A percentile compares a stretch with the other conserved stretches of the same genome.
These are phyloP conservation scores for Rotaria socialis DNA, from an alignment of 2,888 invertebrate genomes.

Conservation along the genomic window DNA sequence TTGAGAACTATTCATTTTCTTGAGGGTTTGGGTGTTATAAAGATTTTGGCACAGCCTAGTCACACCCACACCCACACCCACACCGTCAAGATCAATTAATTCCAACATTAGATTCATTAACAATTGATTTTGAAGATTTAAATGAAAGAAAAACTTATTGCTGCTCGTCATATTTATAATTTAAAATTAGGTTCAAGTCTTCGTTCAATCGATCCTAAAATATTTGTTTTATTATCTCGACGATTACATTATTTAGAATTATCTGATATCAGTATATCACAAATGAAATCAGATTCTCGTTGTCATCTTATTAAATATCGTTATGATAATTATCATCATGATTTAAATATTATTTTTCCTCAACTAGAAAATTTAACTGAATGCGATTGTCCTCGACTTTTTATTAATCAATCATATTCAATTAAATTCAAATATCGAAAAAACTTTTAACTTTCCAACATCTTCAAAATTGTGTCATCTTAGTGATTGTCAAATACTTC, in stretches of 20 bases:
- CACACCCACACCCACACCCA: too few species aligned
- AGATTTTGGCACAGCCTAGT: too few species aligned
- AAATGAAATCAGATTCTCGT: neutral
- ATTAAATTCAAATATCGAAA: too few species aligned
- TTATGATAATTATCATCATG: neutral
- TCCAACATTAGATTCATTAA: neutral
- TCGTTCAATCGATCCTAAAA: neutral
- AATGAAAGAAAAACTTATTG: neutral
- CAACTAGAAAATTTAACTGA: neutral
- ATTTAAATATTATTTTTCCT: constrained; percentile 3
- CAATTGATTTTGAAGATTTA: neutral
- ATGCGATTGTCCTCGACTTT: neutral
- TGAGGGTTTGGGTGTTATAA: too few species aligned
- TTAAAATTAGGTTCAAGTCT: constrained; percentile 7
- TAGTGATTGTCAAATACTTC: neutral
- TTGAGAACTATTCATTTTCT: too few species aligned
- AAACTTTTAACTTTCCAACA: neutral
- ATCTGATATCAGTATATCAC: neutral
- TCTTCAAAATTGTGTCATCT: neutral
- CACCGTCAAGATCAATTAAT: neutral
- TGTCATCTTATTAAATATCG: neutral
- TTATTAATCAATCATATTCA: neutral
- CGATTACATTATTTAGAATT: constrained; percentile 5
- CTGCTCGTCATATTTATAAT: neutral
- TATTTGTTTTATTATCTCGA: neutral